Evolutionary conservation across 2,113 vertebrate genomes (phyloP).

Genomic region (Anguilla japonica): DNA sequence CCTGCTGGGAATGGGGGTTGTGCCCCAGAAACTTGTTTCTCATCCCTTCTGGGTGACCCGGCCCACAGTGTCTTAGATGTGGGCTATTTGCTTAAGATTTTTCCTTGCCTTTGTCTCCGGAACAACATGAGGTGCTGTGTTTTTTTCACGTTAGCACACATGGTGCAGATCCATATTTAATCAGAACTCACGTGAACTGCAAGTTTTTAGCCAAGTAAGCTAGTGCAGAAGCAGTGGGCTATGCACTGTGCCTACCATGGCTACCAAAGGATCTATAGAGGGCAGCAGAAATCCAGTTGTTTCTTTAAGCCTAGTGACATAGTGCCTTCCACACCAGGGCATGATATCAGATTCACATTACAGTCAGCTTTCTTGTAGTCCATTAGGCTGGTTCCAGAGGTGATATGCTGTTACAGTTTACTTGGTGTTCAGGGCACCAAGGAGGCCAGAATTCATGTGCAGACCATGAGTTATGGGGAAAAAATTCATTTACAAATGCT

Average conservation of each 20-base stretch:
- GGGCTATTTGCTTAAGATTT: background rate
- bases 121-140: background rate
- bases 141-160: background rate
- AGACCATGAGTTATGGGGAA: background rate
- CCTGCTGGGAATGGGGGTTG: background rate
- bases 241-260: slow-evolving; percentile 37
- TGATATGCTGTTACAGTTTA: background rate
- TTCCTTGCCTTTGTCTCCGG: background rate
- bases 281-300: slow-evolving; percentile 67
- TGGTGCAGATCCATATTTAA: background rate
- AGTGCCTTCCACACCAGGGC: background rate
- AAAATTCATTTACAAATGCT: background rate
- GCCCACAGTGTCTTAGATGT: background rate
- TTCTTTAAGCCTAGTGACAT: slow-evolving; percentile 1
- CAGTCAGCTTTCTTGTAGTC: too few species aligned
- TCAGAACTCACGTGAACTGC: background rate
- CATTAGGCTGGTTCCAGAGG: too few species aligned
- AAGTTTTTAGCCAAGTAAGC: background rate
- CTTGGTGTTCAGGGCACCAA: background rate
- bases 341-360: background rate
- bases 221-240: background rate
- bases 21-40: background rate
- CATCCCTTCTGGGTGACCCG: background rate
- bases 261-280: slow-evolving; percentile 64
- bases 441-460: background rate